A percentile compares a stretch with the other conserved stretches of the same genome.
Conservation (phyloP, 2,113 vertebrate species). For the Antechinus stuartii region DNA sequence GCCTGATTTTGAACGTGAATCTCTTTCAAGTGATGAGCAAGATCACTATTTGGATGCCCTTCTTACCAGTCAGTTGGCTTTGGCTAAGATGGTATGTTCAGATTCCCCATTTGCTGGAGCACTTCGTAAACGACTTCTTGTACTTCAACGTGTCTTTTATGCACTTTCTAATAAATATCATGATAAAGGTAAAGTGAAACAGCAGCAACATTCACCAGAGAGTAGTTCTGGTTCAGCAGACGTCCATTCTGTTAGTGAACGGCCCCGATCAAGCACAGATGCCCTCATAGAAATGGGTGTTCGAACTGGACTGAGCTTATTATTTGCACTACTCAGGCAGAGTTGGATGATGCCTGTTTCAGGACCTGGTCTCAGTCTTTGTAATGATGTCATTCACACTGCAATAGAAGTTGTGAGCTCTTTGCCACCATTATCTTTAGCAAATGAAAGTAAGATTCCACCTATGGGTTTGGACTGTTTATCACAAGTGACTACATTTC, state of each 20-base stretch:
- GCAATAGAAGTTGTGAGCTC: conserved; percentile 97
- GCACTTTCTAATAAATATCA: conserved; percentile 99
- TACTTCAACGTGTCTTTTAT: conserved; percentile 97
- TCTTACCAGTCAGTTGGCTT: conserved; percentile 95
- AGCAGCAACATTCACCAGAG: conserved; percentile 96
- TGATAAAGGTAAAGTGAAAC: conserved; percentile 96
- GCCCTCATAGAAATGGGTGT: conserved; percentile 98
- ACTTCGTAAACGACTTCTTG: conserved; percentile 94
- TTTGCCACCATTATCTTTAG: conserved; percentile 93
- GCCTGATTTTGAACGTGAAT: conserved; percentile 98
- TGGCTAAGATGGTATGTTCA: conserved; percentile 99
- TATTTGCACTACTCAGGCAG: conserved; percentile 95
- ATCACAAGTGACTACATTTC: conserved; percentile 95
- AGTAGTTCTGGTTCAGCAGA: conserved; percentile 92
- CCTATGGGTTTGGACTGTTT: conserved; percentile 98
- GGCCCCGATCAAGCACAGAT: conserved; percentile 95
- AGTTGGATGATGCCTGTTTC: conserved; percentile 95
- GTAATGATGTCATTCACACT: conserved; percentile 95
- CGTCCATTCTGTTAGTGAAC: conserved; percentile 94
- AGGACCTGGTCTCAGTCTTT: conserved; percentile 90
- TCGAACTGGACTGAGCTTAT: conserved; percentile 94
- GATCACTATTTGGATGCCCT: conserved; percentile 99
- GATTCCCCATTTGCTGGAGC: conserved; percentile 97
- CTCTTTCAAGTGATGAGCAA: conserved; percentile 97
- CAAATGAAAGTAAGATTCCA: conserved; percentile 98